Conservation (phyloP, 2,888 invertebrate genomes). For the Philaethria dido region DNA sequence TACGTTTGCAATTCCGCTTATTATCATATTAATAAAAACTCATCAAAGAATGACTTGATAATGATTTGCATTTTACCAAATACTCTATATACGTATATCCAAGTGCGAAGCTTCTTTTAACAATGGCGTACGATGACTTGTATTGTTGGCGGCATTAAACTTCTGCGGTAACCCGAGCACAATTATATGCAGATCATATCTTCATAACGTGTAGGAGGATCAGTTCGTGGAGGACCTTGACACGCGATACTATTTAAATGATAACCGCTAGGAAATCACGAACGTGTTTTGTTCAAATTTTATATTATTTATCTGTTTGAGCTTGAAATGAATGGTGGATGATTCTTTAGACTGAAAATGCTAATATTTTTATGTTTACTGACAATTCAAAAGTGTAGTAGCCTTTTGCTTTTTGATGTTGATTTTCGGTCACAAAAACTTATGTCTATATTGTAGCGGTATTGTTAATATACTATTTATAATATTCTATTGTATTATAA, state of each 20-base stretch:
- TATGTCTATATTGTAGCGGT: too few relatives aligned
- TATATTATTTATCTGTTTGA: neutral
- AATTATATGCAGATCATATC: constrained; percentile 24
- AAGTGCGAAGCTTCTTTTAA: neutral
- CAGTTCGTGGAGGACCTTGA: constrained; percentile 21
- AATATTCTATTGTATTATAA: too few relatives aligned
- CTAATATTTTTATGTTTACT: too few relatives aligned
- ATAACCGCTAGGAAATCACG: constrained; percentile 39
- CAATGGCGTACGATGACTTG: constrained; percentile 20
- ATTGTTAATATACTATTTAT: too few relatives aligned
- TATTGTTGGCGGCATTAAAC: constrained; percentile 7
- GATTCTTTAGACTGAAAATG: too few relatives aligned
- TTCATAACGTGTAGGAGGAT: constrained; percentile 10
- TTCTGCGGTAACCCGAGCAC: constrained; percentile 7
- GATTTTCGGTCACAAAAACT: too few relatives aligned
- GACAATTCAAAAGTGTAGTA: too few relatives aligned
- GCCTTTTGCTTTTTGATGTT: too few relatives aligned
- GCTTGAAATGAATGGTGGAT: too few relatives aligned
- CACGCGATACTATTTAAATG: constrained; percentile 33
- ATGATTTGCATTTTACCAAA: neutral
- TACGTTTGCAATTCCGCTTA: neutral
- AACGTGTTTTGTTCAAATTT: constrained; percentile 17
- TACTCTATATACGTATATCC: neutral
- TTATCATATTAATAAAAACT: neutral
- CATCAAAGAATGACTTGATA: neutral